Evolutionary conservation across 2,888 invertebrate genomes (phyloP).

Genomic region (Melipona bicolor): DNA sequence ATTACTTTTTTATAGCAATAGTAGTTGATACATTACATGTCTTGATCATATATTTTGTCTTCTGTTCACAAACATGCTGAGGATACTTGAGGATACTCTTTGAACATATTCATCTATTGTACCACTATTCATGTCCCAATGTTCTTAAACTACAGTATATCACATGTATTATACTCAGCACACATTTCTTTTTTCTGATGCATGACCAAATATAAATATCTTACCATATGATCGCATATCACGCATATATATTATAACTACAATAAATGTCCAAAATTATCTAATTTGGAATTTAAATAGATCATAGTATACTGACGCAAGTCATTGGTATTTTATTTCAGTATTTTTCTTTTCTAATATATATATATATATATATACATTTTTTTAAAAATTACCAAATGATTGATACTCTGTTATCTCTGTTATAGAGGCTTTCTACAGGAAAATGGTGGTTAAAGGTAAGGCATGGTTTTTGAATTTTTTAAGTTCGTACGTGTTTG

Average conservation of each 20-base stretch:
- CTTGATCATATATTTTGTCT: conserved; percentile 55
- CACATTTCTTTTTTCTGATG: conserved; percentile 57
- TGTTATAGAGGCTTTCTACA: conserved; percentile 87
- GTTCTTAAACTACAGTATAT: conserved; percentile 48
- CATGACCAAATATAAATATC: conserved; percentile 54
- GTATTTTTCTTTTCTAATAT: conserved; percentile 24
- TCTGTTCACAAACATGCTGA: conserved; percentile 38
- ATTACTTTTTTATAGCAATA: not conserved
- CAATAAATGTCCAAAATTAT: conserved; percentile 63
- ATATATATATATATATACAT: not conserved
- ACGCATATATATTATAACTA: conserved; percentile 30
- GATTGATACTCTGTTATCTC: conserved; percentile 69
- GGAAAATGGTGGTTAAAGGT: conserved; percentile 88
- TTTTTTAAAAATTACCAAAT: conserved; percentile 29
- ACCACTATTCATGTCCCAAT: conserved; percentile 8
- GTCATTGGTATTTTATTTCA: conserved; percentile 31
- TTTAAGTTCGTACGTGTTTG: conserved; percentile 52
- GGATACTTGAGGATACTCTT: conserved; percentile 4
- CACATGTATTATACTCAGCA: conserved; percentile 52
- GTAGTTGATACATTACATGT: conserved; percentile 25
- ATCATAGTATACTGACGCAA: conserved; percentile 53
- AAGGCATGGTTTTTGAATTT: conserved; percentile 80
- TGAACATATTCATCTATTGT: conserved; percentile 15
- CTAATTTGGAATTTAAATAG: not conserved
- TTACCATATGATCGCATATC: conserved; percentile 50